Conservation (phyloP, 1,140 invertebrate species). For the Pinna nobilis region DNA sequence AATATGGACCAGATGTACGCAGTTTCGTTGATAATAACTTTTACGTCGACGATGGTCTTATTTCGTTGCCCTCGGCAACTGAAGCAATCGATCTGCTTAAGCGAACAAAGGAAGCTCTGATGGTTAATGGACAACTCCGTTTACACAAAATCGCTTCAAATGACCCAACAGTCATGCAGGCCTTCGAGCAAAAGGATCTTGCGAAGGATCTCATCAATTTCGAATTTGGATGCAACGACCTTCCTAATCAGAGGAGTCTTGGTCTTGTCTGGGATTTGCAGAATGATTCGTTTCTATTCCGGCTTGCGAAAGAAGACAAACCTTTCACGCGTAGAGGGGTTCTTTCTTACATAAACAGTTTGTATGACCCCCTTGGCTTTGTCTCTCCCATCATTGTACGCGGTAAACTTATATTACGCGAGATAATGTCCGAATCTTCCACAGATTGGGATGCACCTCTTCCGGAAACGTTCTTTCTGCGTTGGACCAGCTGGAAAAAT, state of each 20-base stretch:
- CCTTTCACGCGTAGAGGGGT: constrained; percentile 34
- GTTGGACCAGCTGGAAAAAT: constrained; percentile 34
- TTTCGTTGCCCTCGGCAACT: not conserved
- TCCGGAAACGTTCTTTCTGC: not conserved
- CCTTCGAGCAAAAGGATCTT: constrained; percentile 8
- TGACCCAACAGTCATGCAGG: constrained; percentile 21
- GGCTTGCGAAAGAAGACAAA: constrained; percentile 3
- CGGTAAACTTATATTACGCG: constrained; percentile 33
- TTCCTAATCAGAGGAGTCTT: constrained; percentile 28
- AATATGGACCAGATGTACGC: constrained; percentile 18
- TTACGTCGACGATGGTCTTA: constrained; percentile 29
- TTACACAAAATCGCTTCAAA: constrained; percentile 41
- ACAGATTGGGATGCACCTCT: constrained; percentile 47
- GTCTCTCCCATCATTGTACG: constrained; percentile 34
- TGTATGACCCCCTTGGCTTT: constrained; percentile 55
- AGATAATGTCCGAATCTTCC: constrained; percentile 3
- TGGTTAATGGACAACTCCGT: not conserved
- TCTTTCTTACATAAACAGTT: constrained; percentile 36
- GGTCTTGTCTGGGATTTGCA: constrained; percentile 32
- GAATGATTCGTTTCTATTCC: constrained; percentile 23
- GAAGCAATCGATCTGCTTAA: constrained; percentile 23
- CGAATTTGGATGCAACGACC: constrained; percentile 15
- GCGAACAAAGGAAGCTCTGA: constrained; percentile 13
- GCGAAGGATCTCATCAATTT: constrained; percentile 18
- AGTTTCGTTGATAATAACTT: constrained; percentile 13